These are phyloP conservation scores for Druon quercuslanigerum DNA, from an alignment of 1,140 invertebrate species.

Conservation along the genomic window DNA sequence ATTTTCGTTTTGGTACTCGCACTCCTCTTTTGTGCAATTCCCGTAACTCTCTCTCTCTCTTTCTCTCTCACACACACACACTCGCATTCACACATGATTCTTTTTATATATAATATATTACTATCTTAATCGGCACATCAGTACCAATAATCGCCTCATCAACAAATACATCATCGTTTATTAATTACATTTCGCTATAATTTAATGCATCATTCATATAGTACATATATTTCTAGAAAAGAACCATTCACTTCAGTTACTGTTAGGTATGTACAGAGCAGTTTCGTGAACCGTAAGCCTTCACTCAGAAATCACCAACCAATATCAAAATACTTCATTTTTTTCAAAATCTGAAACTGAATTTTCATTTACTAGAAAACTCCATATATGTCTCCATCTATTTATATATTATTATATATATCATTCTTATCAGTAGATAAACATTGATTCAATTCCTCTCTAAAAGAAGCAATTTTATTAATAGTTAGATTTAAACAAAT, in stretches of 20 bases:
- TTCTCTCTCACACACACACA: too few relatives aligned
- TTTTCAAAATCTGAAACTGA: constrained; percentile 37
- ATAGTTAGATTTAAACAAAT: too few relatives aligned
- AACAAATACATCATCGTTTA: constrained; percentile 54
- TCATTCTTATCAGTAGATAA: too few relatives aligned
- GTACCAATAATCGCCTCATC: constrained; percentile 43
- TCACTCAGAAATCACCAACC: constrained; percentile 41
- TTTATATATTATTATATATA: too few relatives aligned
- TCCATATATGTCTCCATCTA: too few relatives aligned
- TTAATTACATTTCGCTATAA: constrained; percentile 54
- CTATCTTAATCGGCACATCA: constrained; percentile 25
- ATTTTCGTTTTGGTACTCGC: constrained; percentile 32
- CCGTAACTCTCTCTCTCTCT: too few relatives aligned
- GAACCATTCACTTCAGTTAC: constrained; percentile 45
- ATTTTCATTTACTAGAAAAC: constrained; percentile 16
- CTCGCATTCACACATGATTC: too few relatives aligned
- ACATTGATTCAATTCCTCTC: too few relatives aligned
- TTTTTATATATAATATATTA: too few relatives aligned
- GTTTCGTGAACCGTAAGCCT: constrained; percentile 53
- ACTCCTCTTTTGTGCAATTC: constrained; percentile 48
- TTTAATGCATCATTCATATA: constrained; percentile 50
- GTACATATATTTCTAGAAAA: constrained; percentile 48
- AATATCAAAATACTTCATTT: constrained; percentile 34
- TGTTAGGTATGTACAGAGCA: constrained; percentile 64
- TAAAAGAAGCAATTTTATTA: too few relatives aligned